Evolutionary conservation across 1,140 invertebrate genomes (phyloP).

Genomic region (Episyrphus balteatus): DNA sequence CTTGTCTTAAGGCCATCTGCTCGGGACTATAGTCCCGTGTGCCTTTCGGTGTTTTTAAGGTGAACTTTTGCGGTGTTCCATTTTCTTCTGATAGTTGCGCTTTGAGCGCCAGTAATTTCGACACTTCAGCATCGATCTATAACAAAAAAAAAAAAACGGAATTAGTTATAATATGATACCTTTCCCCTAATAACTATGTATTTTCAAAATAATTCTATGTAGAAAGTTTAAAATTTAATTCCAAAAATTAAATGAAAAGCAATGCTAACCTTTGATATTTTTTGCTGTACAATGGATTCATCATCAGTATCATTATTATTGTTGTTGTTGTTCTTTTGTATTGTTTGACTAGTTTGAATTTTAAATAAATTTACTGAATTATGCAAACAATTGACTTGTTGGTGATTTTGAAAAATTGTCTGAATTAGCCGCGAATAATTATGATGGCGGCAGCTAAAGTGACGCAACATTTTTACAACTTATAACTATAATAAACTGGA

Average conservation of each 20-base stretch:
- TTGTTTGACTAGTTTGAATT: too few species aligned
- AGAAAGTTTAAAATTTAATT: too few species aligned
- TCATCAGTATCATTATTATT: conserved; percentile 13
- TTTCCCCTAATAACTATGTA: too few species aligned
- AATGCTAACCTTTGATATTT: conserved; percentile 35
- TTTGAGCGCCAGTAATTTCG: conserved; percentile 70
- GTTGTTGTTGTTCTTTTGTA: neutral
- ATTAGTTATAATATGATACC: neutral
- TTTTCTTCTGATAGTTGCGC: conserved; percentile 52
- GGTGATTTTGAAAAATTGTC: too few species aligned
- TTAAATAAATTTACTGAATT: too few species aligned
- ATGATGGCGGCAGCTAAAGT: conserved; percentile 21
- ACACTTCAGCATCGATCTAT: conserved; percentile 70
- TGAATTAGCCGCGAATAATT: too few species aligned
- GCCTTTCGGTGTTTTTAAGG: conserved; percentile 88
- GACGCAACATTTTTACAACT: conserved; percentile 29
- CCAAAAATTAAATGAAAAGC: too few species aligned
- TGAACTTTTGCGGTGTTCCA: conserved; percentile 57
- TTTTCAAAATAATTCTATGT: too few species aligned
- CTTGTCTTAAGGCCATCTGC: conserved; percentile 87
- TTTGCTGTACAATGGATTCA: conserved; percentile 21
- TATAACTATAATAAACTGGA: too few species aligned
- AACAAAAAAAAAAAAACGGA: conserved; percentile 29
- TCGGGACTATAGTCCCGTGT: conserved; percentile 90
- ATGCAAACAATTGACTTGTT: too few species aligned